A percentile compares a stretch with the other conserved stretches of the same genome.
Conservation (phyloP, 2,888 invertebrate genomes). For the Criorhina ranunculi region DNA sequence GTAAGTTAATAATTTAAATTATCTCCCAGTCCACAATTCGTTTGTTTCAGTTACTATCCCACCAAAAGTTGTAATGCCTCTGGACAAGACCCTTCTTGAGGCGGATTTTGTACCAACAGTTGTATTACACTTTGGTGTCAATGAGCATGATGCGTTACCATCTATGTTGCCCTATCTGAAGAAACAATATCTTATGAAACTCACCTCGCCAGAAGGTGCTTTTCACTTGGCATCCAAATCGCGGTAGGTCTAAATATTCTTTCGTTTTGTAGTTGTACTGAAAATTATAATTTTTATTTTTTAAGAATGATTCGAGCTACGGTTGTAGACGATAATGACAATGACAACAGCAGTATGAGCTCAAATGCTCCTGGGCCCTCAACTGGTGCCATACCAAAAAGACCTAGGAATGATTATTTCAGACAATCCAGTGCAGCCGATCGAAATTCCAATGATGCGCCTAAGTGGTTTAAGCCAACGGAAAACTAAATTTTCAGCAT, state of each 20-base stretch:
- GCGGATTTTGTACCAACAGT: constrained; percentile 92
- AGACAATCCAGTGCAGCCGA: not conserved
- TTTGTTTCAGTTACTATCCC: constrained; percentile 90
- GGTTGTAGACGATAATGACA: not conserved
- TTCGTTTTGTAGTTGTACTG: not conserved
- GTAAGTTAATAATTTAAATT: constrained; percentile 86
- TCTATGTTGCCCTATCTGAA: constrained; percentile 85
- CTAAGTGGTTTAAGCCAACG: constrained; percentile 48
- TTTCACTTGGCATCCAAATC: constrained; percentile 89
- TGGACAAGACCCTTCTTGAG: constrained; percentile 88
- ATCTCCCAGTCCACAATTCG: constrained; percentile 14
- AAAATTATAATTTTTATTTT: not conserved
- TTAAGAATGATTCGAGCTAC: constrained; percentile 29
- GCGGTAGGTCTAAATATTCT: constrained; percentile 84
- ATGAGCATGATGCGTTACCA: constrained; percentile 82
- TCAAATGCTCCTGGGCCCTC: constrained; percentile 71
- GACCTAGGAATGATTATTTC: constrained; percentile 76
- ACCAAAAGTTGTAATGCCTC: constrained; percentile 89
- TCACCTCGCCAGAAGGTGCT: constrained; percentile 89
- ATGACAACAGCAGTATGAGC: not conserved
- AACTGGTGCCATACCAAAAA: constrained; percentile 79
- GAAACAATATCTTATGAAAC: constrained; percentile 86
- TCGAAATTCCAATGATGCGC: constrained; percentile 33
- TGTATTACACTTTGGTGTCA: constrained; percentile 89
- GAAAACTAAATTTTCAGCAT: constrained; percentile 14